Base-by-base conservation (phyloP, 2,797 vertebrate genomes). In the Liparis tanakae region DNA sequence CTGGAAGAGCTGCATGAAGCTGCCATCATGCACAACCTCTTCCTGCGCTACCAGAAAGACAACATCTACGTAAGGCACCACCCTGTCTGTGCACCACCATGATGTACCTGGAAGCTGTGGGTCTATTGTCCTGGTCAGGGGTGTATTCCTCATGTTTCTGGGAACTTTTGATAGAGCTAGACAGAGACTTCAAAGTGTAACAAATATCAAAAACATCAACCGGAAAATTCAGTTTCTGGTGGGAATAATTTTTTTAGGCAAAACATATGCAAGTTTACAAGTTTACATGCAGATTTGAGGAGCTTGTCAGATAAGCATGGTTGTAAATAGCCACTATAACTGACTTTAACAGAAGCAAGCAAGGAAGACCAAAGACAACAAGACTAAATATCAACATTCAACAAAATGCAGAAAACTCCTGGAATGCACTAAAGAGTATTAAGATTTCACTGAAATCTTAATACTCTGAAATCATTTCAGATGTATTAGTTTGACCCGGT, bases 1-100 rank as follows among this genome's bases (percentile, higher is more conserved):
- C 93, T 98, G 90, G 93, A 93, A 18, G 96, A 98, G 80, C 93
- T 98, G 59, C 97, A 97, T 1, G 96, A 97, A 87, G 95, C 95
- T 1, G 95, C 96, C 93, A 98, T 98, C 90, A 95, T 98, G 95
- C 94, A 96, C 87, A 98, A 97, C 91, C 94, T 98, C 46, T 93
- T 93, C 74, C 94, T 95, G 77, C 96, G 96, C 78, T 97, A 97
- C 87, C 91, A 93, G 30, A 94, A 92, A 82, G 94, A 96, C 84
- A 88, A 91, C 87, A 97, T 98, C 91, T 98, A 98, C 48, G 97
- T 98, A 90, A 94, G 95, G 77, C n/a, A 10, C 34, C 0, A 0
- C 3, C 5, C 10, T 1, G 20, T 76, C 78, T 58, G 33, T 60
- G 30, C 15, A 34, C 18, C 8, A 30, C 64, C 54, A 71, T 15